Evolutionary conservation across 2,888 invertebrate genomes (phyloP).

Genomic region (Venustoraphidia nigricollis): DNA sequence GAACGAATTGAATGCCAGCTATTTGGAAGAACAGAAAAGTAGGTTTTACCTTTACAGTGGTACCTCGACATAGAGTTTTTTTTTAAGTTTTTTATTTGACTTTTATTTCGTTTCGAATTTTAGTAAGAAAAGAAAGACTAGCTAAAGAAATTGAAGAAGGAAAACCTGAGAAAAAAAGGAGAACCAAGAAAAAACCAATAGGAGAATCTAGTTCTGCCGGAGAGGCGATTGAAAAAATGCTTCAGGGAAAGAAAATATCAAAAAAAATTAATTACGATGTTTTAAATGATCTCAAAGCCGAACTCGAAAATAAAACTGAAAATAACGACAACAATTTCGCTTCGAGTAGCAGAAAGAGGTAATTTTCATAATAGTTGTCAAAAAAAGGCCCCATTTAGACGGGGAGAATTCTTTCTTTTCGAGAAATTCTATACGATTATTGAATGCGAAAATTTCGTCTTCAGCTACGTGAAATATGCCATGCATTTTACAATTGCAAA

Average conservation of each 20-base stretch:
- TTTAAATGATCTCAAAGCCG: slow-evolving; percentile 56
- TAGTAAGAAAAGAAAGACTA: slow-evolving; percentile 67
- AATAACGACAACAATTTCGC: too few species aligned
- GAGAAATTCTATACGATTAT: too few species aligned
- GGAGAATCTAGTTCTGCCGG: slow-evolving; percentile 55
- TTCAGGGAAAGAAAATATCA: slow-evolving; percentile 90
- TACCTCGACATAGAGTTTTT: too few species aligned
- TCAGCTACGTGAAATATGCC: too few species aligned
- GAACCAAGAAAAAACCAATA: slow-evolving; percentile 44
- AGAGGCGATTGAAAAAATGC: slow-evolving; percentile 92
- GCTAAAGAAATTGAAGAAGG: slow-evolving; percentile 75
- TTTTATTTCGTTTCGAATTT: slow-evolving; percentile 13
- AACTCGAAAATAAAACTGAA: slow-evolving; percentile 21
- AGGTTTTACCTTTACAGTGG: too few species aligned
- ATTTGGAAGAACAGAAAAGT: slow-evolving; percentile 69
- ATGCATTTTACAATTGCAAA: too few species aligned
- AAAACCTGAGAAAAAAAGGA: slow-evolving; percentile 62
- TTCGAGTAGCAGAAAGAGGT: too few species aligned
- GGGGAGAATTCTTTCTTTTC: too few species aligned
- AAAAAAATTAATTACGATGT: slow-evolving; percentile 97
- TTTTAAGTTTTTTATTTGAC: background rate
- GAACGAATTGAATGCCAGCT: slow-evolving; percentile 77
- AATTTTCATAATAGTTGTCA: too few species aligned
- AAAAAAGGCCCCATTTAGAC: too few species aligned
- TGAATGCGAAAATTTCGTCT: too few species aligned